phyloP scores from a whole-genome alignment of 1,140 invertebrate species.

The Saccostrea cuccullata region DNA sequence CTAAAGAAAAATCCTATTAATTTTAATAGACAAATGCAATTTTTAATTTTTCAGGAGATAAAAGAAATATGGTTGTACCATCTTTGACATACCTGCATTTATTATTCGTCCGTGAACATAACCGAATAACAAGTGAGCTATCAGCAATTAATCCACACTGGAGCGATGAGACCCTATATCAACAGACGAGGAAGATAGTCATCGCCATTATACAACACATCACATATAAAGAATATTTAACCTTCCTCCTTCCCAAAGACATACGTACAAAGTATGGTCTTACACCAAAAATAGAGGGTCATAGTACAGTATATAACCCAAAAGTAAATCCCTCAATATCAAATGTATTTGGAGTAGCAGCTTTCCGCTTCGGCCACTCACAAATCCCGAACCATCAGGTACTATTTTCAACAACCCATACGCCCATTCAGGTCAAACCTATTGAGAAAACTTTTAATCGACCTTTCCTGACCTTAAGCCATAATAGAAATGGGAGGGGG shows the following conservation, averaged over 20 bases:
- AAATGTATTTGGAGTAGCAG: slow-evolving; percentile 84
- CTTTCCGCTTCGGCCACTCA: slow-evolving; percentile 81
- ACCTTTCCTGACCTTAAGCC: slow-evolving; percentile 38
- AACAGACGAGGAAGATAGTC: slow-evolving; percentile 90
- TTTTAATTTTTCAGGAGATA: slow-evolving; percentile 82
- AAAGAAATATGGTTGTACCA: slow-evolving; percentile 88
- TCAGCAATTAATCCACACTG: slow-evolving; percentile 79
- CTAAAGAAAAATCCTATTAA: too few species aligned
- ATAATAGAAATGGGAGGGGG: slow-evolving; percentile 27
- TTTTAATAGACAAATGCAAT: neutral
- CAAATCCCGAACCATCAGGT: slow-evolving; percentile 85
- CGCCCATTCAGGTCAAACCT: slow-evolving; percentile 78
- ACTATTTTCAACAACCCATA: slow-evolving; percentile 85
- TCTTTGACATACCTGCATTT: slow-evolving; percentile 97
- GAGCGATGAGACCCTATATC: slow-evolving; percentile 95
- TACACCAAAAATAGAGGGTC: slow-evolving; percentile 82
- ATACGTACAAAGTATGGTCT: slow-evolving; percentile 80
- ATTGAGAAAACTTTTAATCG: slow-evolving; percentile 54
- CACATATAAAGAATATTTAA: slow-evolving; percentile 91
- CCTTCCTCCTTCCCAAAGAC: slow-evolving; percentile 84
- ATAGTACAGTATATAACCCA: slow-evolving; percentile 83
- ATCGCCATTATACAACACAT: slow-evolving; percentile 89
- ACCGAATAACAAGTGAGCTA: slow-evolving; percentile 42
- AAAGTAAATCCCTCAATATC: slow-evolving; percentile 87
- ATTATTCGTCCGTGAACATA: slow-evolving; percentile 83